These are phyloP conservation scores for Cantharis lateralis DNA, from an alignment of 2,888 invertebrate species.

Conservation along the genomic window DNA sequence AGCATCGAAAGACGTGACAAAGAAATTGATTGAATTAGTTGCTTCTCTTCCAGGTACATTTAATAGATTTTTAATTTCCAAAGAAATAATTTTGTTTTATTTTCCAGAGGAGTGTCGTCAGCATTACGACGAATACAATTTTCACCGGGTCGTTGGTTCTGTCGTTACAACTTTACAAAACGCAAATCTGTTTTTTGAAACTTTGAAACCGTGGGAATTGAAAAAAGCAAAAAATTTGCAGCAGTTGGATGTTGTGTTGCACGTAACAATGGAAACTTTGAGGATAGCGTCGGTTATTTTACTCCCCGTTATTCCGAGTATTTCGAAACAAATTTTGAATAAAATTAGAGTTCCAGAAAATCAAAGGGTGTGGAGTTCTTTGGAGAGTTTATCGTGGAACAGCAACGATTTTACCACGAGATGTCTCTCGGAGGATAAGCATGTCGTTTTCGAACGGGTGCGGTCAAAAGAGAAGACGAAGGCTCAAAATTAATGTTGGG, in stretches of 20 bases:
- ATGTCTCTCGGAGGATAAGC: slow-evolving; percentile 39
- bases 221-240: slow-evolving; percentile 59
- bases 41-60: slow-evolving; percentile 61
- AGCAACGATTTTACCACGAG: slow-evolving; percentile 35
- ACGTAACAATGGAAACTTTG: slow-evolving; percentile 83
- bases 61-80: background rate
- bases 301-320: slow-evolving; percentile 82
- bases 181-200: slow-evolving; percentile 86
- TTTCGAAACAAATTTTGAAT: slow-evolving; percentile 71
- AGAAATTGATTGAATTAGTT: slow-evolving; percentile 62
- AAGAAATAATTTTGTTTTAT: background rate
- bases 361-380: slow-evolving; percentile 60
- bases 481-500: background rate
- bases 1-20: slow-evolving; percentile 57
- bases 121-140: slow-evolving; percentile 76
- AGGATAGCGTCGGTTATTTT: slow-evolving; percentile 80
- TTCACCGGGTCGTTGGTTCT: slow-evolving; percentile 81
- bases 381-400: slow-evolving; percentile 49
- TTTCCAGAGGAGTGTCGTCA: slow-evolving; percentile 64
- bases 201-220: slow-evolving; percentile 87
- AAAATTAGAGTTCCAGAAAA: slow-evolving; percentile 62
- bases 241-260: slow-evolving; percentile 71
- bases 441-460: slow-evolving; percentile 49
- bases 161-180: slow-evolving; percentile 75
- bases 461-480: slow-evolving; percentile 34